A percentile compares a stretch with the other conserved stretches of the same genome.
Conservation (phyloP, 37 sponge, comb jelly and placozoan genomes). For the Oopsacas minuta region DNA sequence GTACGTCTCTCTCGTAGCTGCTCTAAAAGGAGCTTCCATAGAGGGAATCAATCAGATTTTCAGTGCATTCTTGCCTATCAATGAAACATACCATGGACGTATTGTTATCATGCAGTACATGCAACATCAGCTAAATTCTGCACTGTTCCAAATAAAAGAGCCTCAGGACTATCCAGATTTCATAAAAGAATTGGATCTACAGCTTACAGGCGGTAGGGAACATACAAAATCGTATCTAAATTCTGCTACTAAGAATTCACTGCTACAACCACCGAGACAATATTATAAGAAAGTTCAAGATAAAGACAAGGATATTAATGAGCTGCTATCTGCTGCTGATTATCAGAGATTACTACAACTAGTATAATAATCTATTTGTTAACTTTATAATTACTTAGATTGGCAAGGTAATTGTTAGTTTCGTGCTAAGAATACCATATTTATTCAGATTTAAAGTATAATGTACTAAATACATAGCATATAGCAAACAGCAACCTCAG, state of each 20-base stretch:
- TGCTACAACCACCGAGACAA: conserved; percentile 46
- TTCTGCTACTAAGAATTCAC: conserved; percentile 31
- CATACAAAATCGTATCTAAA: conserved; percentile 55
- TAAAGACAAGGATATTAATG: conserved; percentile 36
- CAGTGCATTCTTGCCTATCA: background rate
- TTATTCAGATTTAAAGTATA: too few relatives aligned
- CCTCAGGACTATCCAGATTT: conserved; percentile 54
- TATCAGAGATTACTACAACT: background rate
- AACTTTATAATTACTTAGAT: too few relatives aligned
- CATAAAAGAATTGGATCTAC: conserved; percentile 23
- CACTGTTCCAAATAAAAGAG: background rate
- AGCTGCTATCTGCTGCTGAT: background rate
- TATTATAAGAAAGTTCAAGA: conserved; percentile 58
- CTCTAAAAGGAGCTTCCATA: conserved; percentile 37
- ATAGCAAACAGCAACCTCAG: too few relatives aligned
- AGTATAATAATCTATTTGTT: background rate
- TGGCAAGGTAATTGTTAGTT: too few relatives aligned
- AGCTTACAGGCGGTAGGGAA: conserved; percentile 26
- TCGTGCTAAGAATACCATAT: too few relatives aligned
- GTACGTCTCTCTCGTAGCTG: conserved; percentile 40
- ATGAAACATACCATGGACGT: background rate
- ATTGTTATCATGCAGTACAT: background rate
- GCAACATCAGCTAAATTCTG: background rate
- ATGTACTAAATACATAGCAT: too few relatives aligned
- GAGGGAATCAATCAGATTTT: conserved; percentile 17